phyloP scores from a whole-genome alignment of 1,140 invertebrate species.

The Homarus americanus region DNA sequence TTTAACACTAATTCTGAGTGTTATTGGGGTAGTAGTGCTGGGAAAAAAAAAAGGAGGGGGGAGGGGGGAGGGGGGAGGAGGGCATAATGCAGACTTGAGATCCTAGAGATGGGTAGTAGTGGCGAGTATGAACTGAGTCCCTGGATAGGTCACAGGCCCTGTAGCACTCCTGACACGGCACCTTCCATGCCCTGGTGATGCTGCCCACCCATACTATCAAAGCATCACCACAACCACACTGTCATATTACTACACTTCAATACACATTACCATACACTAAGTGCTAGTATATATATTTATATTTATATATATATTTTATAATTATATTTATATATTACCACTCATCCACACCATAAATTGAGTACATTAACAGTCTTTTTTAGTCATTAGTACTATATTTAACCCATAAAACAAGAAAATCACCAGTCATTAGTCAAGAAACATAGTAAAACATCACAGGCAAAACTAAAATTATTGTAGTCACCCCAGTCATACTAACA shows the following conservation, averaged over 20 bases:
- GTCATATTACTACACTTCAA: neutral
- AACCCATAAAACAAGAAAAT: slow-evolving; percentile 58
- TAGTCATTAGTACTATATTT: slow-evolving; percentile 54
- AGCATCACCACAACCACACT: slow-evolving; percentile 7
- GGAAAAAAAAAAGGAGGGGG: neutral
- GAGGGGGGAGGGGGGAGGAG: neutral
- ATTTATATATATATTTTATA: slow-evolving; percentile 54
- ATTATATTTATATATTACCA: slow-evolving; percentile 35
- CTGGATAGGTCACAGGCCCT: neutral
- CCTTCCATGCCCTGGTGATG: neutral
- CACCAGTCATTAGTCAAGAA: slow-evolving; percentile 50
- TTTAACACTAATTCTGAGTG: neutral
- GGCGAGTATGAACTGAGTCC: neutral
- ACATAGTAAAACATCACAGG: slow-evolving; percentile 67
- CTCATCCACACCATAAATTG: slow-evolving; percentile 57
- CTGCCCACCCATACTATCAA: slow-evolving; percentile 10
- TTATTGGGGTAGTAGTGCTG: neutral
- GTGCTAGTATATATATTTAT: slow-evolving; percentile 21
- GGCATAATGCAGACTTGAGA: neutral
- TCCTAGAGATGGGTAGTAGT: neutral
- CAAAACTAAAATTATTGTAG: slow-evolving; percentile 61
- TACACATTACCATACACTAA: slow-evolving; percentile 28
- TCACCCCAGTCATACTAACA: slow-evolving; percentile 43
- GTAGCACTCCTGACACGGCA: slow-evolving; percentile 19
- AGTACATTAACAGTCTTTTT: slow-evolving; percentile 58